Evolutionary conservation across 2,797 vertebrate genomes (phyloP).

Genomic region (Steatocranus sp.): DNA sequence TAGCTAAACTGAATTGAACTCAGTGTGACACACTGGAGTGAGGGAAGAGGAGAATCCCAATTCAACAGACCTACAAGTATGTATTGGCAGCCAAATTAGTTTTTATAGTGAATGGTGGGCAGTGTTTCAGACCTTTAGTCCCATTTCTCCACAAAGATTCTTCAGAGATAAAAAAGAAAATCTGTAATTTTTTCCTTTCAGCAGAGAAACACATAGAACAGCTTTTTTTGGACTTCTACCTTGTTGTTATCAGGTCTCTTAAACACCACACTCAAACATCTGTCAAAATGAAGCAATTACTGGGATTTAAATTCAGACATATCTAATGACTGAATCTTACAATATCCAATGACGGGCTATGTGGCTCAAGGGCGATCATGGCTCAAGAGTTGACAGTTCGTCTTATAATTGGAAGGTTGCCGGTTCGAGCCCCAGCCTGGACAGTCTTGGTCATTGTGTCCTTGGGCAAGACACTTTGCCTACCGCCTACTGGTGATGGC

Average conservation of each 20-base stretch:
- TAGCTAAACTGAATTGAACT: background rate
- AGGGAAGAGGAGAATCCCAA: background rate
- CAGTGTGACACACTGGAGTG: background rate
- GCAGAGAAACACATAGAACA: background rate
- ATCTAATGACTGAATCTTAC: background rate
- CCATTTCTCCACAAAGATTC: background rate
- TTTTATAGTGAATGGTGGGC: background rate
- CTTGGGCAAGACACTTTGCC: too few relatives aligned
- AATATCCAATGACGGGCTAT: background rate
- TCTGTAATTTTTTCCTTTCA: background rate
- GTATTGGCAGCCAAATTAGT: background rate
- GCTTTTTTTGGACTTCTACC: background rate
- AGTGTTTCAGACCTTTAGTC: background rate
- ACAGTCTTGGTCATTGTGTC: too few relatives aligned
- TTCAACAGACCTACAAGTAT: background rate
- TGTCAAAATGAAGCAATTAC: background rate
- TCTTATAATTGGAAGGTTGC: too few relatives aligned
- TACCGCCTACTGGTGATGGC: too few relatives aligned
- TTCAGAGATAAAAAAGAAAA: background rate
- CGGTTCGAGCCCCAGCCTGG: too few relatives aligned
- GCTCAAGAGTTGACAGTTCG: too few relatives aligned
- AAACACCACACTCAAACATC: background rate
- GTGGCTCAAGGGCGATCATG: too few relatives aligned
- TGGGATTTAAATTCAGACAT: background rate
- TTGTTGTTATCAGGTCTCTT: background rate